These are phyloP conservation scores for Rhopalosiphum padi DNA, from an alignment of 1,140 invertebrate species.

Conservation along the genomic window DNA sequence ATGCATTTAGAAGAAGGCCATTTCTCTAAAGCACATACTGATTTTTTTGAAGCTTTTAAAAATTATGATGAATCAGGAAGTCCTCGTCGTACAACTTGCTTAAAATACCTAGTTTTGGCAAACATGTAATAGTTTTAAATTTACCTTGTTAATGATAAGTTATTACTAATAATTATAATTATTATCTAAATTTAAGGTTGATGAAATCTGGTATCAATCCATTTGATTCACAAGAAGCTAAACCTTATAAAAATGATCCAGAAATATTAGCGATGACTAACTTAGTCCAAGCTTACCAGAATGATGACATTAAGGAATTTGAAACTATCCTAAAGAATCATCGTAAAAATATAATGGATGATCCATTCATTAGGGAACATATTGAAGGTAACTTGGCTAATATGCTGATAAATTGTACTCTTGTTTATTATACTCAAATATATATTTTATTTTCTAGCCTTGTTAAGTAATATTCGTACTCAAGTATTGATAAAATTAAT, in stretches of 20 bases:
- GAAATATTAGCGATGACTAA: slow-evolving; percentile 99
- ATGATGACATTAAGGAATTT: slow-evolving; percentile 99
- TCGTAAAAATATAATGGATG: slow-evolving; percentile 97
- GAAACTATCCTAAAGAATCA: slow-evolving; percentile 96
- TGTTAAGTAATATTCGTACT: slow-evolving; percentile 96
- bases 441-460: slow-evolving; percentile 71
- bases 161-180: neutral
- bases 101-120: slow-evolving; percentile 98
- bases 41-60: slow-evolving; percentile 99
- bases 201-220: slow-evolving; percentile 99
- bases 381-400: slow-evolving; percentile 77
- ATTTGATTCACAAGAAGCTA: slow-evolving; percentile 99
- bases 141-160: neutral
- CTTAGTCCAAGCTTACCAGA: slow-evolving; percentile 97
- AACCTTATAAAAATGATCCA: slow-evolving; percentile 99
- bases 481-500: slow-evolving; percentile 96
- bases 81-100: slow-evolving; percentile 92
- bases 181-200: slow-evolving; percentile 70
- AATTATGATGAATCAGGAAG: slow-evolving; percentile 99
- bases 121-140: slow-evolving; percentile 81
- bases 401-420: neutral
- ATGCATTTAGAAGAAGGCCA: slow-evolving; percentile 99
- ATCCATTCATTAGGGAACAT: slow-evolving; percentile 98
- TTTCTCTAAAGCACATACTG: slow-evolving; percentile 98
- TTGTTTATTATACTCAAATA: neutral